Conservation (phyloP, 2,888 invertebrate genomes). For the Dendrolimus houi region DNA sequence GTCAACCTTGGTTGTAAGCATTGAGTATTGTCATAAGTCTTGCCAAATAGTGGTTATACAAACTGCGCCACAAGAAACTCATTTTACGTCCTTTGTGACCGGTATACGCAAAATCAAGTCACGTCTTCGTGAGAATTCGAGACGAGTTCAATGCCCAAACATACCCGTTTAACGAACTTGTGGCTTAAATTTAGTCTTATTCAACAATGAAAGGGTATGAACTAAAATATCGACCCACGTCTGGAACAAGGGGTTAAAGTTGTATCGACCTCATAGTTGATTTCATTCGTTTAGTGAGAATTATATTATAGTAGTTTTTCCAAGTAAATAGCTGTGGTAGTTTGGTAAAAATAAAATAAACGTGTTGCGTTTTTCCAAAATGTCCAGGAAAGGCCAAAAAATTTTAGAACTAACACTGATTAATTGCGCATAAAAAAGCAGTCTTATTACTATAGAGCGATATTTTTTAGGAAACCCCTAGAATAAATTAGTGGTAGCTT, state of each 20-base stretch:
- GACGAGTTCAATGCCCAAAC: neutral
- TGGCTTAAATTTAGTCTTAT: neutral
- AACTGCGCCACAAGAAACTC: neutral
- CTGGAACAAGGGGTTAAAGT: neutral
- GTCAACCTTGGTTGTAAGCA: neutral
- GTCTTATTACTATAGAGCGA: too few relatives aligned
- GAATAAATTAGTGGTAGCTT: too few relatives aligned
- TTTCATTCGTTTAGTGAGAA: too few relatives aligned
- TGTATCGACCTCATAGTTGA: neutral
- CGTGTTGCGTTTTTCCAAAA: too few relatives aligned
- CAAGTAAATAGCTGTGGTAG: too few relatives aligned
- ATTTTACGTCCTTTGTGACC: neutral
- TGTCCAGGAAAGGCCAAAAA: too few relatives aligned
- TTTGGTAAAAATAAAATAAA: too few relatives aligned
- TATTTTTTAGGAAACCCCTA: too few relatives aligned
- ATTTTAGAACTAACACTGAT: too few relatives aligned
- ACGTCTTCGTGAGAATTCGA: neutral
- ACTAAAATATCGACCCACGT: neutral
- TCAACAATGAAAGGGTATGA: neutral
- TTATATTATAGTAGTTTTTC: too few relatives aligned
- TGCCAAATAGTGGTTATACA: neutral
- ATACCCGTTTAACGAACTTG: neutral
- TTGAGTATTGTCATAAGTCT: neutral
- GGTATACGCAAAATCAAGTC: neutral
- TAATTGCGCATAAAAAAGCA: too few relatives aligned